Base-by-base conservation (phyloP, 2,888 invertebrate genomes). In the Scaptomyza flava region DNA sequence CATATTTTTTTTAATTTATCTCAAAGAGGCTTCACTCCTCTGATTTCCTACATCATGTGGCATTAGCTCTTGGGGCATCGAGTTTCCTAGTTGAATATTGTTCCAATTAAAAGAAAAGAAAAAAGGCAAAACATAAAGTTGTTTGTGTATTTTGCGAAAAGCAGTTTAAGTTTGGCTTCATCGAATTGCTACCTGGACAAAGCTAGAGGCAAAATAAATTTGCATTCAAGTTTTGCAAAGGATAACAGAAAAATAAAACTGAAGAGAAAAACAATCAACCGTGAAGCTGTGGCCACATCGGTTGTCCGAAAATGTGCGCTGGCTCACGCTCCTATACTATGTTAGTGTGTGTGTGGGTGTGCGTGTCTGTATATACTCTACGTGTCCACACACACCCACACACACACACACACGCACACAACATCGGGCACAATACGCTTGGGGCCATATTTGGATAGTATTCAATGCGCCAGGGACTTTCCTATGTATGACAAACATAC, bases 401-500 rank as follows among this genome's bases (percentile, higher is more conserved):
- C 17, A 54, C 50, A 58, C 27, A 33, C 60, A 51, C 30, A 41
- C 8, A 7, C 31, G 7, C 31, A 31, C 31, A 31, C 6, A 50
- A 68, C 52, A 46, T 9, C 17, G 66, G 57, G 61, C 77, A 72
- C 74, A 80, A 85, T 72, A 70, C 81, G 87, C 81, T 72, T 42
- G 59, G 70, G 81, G 84, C 63, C 68, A 62, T 71, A 81, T 81
- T 81, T 86, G 81, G 87, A 74, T 86, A 86, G 65, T 74, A 87
- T 86, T 83, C 87, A 86, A 86, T 81, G 87, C 81, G 68, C 87
- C 72, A 56, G 84, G 70, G 78, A 74, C 69, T 69, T 58, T 68
- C n/a, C 81, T 53, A 86, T 81, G 87, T 86, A 81, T 81, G 81
- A 83, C 81, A 81, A 81, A 83, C 81, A 86, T 83, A 86, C 84